These are phyloP conservation scores for Pachypeltis micranthus DNA, from an alignment of 1,140 invertebrate genomes.

Conservation along the genomic window DNA sequence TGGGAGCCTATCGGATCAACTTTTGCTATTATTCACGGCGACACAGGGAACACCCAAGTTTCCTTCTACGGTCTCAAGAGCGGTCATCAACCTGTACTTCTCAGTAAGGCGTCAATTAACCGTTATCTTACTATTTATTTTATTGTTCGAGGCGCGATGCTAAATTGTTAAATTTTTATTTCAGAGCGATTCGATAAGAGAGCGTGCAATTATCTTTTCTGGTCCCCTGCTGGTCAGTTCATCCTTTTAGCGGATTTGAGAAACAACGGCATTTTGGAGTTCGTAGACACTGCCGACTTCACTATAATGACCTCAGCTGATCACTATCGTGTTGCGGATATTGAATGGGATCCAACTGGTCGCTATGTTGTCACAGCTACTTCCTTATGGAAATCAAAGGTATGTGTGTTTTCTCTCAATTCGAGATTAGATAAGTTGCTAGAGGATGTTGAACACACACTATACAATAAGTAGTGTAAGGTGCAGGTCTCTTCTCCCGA, in stretches of 20 bases:
- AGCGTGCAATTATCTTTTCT: constrained; percentile 87
- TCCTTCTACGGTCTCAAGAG: constrained; percentile 87
- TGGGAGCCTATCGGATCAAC: constrained; percentile 96
- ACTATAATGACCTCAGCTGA: constrained; percentile 86
- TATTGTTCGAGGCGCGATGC: constrained; percentile 1
- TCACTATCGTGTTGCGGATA: constrained; percentile 88
- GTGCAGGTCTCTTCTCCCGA: too few relatives aligned
- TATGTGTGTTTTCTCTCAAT: constrained; percentile 24
- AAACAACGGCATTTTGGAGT: constrained; percentile 84
- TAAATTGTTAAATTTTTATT: constrained; percentile 26
- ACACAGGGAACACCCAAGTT: constrained; percentile 74
- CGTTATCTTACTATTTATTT: background rate
- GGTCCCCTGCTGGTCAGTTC: constrained; percentile 92
- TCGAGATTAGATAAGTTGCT: background rate
- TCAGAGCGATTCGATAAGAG: constrained; percentile 79
- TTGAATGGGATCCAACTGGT: constrained; percentile 99
- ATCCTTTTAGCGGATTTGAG: constrained; percentile 79
- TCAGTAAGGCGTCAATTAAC: constrained; percentile 47
- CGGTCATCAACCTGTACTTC: constrained; percentile 69
- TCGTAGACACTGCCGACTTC: constrained; percentile 90
- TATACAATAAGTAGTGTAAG: too few relatives aligned
- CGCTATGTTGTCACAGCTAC: constrained; percentile 92
- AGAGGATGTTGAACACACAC: background rate
- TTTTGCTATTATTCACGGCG: constrained; percentile 93
- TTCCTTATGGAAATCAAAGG: constrained; percentile 90